Percentiles rank a stretch among this genome's conserved stretches.
phyloP scores from a whole-genome alignment of 92 coral and sea anemone species.

The Phenganax marumi region DNA sequence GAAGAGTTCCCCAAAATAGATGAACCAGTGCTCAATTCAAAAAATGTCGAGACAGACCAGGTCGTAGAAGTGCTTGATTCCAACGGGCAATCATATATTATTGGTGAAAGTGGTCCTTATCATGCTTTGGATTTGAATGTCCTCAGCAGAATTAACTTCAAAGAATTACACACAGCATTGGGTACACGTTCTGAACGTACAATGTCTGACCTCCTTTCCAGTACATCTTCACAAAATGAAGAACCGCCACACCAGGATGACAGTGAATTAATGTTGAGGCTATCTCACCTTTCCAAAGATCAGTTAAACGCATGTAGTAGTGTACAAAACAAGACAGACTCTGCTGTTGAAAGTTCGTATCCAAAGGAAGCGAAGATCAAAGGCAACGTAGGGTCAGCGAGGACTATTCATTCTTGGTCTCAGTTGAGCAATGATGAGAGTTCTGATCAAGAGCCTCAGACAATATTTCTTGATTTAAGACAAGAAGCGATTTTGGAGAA shows the following conservation, averaged over 20 bases:
- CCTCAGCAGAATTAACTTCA: conserved; percentile 15
- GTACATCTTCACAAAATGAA: neutral
- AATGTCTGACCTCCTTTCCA: conserved; percentile 4
- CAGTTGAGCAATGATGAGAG: conserved; percentile 16
- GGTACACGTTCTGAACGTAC: neutral
- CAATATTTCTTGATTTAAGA: conserved; percentile 58
- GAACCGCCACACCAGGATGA: neutral
- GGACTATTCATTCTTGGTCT: conserved; percentile 32
- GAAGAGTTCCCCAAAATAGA: neutral
- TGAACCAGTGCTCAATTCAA: neutral
- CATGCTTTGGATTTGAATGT: conserved; percentile 16
- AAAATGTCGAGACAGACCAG: neutral
- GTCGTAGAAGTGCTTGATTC: neutral
- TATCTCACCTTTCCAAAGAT: conserved; percentile 30
- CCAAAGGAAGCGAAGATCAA: neutral
- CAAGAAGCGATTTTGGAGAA: conserved; percentile 6
- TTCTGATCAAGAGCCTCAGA: conserved; percentile 18
- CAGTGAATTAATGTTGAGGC: conserved; percentile 13
- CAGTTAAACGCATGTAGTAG: conserved; percentile 35
- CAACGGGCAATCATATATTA: neutral
- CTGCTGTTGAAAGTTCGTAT: neutral
- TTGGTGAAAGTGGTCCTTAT: neutral
- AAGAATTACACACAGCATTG: conserved; percentile 1
- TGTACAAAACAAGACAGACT: neutral
- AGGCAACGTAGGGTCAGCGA: conserved; percentile 2